Conservation (phyloP, 2,797 vertebrate species). For the Sphaeramia orbicularis region DNA sequence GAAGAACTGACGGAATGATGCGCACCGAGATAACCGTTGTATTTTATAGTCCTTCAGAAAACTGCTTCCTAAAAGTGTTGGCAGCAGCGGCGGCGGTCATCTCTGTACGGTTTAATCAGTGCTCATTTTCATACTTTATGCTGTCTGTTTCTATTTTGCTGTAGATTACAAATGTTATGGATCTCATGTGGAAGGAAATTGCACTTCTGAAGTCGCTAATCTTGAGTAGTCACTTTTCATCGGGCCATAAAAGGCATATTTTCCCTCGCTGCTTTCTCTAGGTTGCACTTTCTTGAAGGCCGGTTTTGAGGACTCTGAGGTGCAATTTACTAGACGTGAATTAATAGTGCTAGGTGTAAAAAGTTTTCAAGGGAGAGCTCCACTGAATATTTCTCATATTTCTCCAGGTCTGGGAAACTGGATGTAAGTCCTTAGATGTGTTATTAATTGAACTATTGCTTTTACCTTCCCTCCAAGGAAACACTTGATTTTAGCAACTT, state of each 20-base stretch:
- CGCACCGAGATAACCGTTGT: conserved; percentile 15
- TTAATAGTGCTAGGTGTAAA: too few relatives aligned
- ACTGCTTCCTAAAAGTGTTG: conserved; percentile 18
- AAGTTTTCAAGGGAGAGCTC: too few relatives aligned
- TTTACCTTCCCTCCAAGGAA: too few relatives aligned
- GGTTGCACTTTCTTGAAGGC: background rate
- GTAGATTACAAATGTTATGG: conserved; percentile 36
- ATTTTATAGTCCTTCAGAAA: conserved; percentile 33
- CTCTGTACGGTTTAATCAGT: conserved; percentile 30
- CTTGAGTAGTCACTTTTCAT: conserved; percentile 5
- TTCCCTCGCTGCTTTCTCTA: background rate
- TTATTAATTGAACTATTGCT: too few relatives aligned
- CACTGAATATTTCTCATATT: too few relatives aligned
- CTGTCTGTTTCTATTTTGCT: conserved; percentile 24
- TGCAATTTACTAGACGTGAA: background rate
- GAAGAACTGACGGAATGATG: conserved; percentile 10
- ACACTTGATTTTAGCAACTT: too few relatives aligned
- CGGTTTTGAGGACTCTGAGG: conserved; percentile 1
- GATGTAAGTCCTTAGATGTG: too few relatives aligned
- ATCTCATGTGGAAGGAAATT: conserved; percentile 32
- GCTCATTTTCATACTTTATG: conserved; percentile 30
- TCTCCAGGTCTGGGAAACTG: too few relatives aligned
- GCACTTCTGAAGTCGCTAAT: conserved; percentile 14
- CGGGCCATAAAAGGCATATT: background rate
- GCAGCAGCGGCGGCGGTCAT: conserved; percentile 29